Base-by-base conservation (phyloP, 2,797 vertebrate genomes). In the Molothrus ater region DNA sequence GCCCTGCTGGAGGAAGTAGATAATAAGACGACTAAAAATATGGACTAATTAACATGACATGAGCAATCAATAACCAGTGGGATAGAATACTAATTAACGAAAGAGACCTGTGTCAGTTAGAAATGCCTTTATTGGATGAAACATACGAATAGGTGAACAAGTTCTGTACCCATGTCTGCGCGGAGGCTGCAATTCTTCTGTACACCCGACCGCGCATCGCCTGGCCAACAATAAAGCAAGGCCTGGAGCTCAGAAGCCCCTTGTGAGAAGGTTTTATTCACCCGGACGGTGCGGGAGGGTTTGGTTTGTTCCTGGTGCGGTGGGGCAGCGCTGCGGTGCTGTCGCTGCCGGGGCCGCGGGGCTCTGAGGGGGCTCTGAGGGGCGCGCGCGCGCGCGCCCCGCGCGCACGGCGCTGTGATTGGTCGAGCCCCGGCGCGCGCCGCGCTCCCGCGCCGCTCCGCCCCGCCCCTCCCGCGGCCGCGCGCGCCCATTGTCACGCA, bases 241-340 rank as follows among this genome's bases (percentile, higher is more conserved):
- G 45, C 26, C 5, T 7, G 65, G 11, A 38, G 6, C 47, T 21
- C 22, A 2, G 4, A 5, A 11, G 9, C 2, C 22, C 3, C 3
- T 3, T 3, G 17, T 14, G 15, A 4, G 38, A 7, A 22, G 47
- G 2, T 61, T 51, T 60, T 4, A 20, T 7, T 29, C 20, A 10
- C 6, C 6, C 34, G 3, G 32, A 2, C 59, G 25, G 4, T 28
- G 2, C 36, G 56, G 22, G n/a, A 17, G n/a, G 21, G 6, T 24
- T 16, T 3, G 21, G 6, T 24, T 16, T 3, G 36, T 26, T 2
- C 15, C 48, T 26, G 48, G 15, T 15, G 26, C 15, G 15, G 48
- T 10, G 28, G 50, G 16, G 26, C 16, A 20, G 11, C n/a, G 14
- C n/a, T 3, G 56, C 56, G n/a, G n/a, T 6, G 13, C 29, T 14